phyloP scores from a whole-genome alignment of 2,113 vertebrate genomes.

The Pimephales promelas region DNA sequence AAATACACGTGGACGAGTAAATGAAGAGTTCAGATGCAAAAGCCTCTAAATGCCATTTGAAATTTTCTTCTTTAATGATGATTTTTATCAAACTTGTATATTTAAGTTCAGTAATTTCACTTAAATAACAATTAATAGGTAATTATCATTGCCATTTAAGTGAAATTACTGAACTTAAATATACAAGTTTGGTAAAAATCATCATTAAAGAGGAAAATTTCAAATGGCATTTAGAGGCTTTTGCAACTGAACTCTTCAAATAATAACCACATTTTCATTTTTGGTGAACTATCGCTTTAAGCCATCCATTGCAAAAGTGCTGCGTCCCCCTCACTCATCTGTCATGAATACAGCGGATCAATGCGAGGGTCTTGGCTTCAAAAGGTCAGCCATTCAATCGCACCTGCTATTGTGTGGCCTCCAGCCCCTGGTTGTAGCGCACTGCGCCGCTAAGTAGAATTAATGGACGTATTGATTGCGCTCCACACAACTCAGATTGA shows the following conservation, averaged over 20 bases:
- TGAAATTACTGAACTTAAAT: no score
- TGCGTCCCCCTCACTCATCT: background rate
- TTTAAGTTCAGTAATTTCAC: no score
- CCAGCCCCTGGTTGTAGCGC: constrained; percentile 46
- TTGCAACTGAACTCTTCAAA: no score
- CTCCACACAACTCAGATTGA: constrained; percentile 59
- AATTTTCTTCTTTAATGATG: no score
- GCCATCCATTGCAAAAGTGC: background rate
- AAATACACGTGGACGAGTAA: background rate
- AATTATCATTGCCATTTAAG: no score
- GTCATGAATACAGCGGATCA: constrained; percentile 32
- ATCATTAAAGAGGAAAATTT: no score
- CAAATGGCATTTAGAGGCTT: no score
- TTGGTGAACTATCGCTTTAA: background rate
- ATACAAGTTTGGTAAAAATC: no score
- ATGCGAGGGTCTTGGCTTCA: constrained; percentile 14
- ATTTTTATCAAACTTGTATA: no score
- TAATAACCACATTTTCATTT: background rate
- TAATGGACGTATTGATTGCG: constrained; percentile 62
- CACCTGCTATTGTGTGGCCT: constrained; percentile 53
- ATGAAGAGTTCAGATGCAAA: no score
- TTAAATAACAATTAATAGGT: no score
- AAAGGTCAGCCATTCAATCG: constrained; percentile 53
- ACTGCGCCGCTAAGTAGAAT: constrained; percentile 55
- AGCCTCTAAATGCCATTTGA: no score